Base-by-base conservation (phyloP, 2,113 vertebrate species). In the Myrmophylax atrothorax region DNA sequence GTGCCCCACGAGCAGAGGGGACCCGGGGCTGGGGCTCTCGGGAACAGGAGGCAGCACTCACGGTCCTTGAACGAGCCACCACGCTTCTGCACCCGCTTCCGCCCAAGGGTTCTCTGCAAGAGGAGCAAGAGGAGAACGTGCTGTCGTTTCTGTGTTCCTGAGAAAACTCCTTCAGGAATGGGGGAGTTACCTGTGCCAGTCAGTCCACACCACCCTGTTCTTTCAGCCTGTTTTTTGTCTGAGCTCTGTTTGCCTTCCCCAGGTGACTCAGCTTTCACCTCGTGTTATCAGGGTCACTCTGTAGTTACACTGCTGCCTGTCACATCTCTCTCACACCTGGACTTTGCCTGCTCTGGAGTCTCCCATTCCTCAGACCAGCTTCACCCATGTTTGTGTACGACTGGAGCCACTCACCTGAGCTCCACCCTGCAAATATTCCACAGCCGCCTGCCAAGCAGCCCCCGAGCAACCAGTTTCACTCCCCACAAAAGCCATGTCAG, bases 1-100 rank as follows among this genome's bases (percentile, higher is more conserved):
- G 26, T 17, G 59, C 73, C 52, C 25, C 1, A 18, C 0, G 1
- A 8, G 46, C n/a, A 10, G 53, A n/a, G 18, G 72, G 66, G 1
- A 37, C 0, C 0, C 22, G 0, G 49, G 49, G 49, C 23, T 24
- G 18, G 49, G 7, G 23, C 49, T 28, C 50, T 52, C 2, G 50
- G 3, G 33, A 23, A 9, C 0, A 6, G 38, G 23, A 37, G 9
- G 62, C 40, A 19, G 76, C 62, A 98, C 98, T 96, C 98, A 99
- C 99, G 99, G 15, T 99, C 99, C 97, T 99, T 99, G 98, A 99
- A 99, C 3, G 99, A 99, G 76, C 99, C 99, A 0, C 98, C 97
- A 0, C 98, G 97, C 22, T 98, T 98, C 89, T 98, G 98, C 86
- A 98, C 98, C 31, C 98, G 98, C 94, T 97, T 99, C 94, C 98